Base-by-base conservation (phyloP, 2,113 vertebrate species). In the Heptranchias perlo region DNA sequence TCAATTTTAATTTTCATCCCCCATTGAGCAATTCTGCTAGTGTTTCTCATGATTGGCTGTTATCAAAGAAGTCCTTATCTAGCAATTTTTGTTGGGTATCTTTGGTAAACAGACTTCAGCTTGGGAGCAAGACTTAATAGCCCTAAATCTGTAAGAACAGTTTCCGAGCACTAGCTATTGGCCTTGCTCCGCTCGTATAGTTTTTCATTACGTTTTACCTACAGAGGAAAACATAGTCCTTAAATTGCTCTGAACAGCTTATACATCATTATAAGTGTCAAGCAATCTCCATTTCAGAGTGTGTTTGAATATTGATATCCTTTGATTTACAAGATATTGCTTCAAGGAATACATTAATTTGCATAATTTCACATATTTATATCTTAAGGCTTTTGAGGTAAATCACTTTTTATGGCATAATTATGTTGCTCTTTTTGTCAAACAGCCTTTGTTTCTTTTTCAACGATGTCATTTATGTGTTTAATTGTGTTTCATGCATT, bases 261-360 rank as follows among this genome's bases (percentile, higher is more conserved):
- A 93, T 93, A 58, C 52, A n/a, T 92, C 31, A n/a, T 54, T n/a
- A 92, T 92, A n/a, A 61, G 54, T 61, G 31, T 92, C 31, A 92
- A 14, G 31, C 64, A 93, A 93, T 93, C 58, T 93, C 58, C 89
- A 93, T 93, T 93, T 93, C 89, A 62, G 89, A 62, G 58, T 93
- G 89, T 62, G 89, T 93, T 58, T 93, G 58, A 61, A 93, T 93
- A 64, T 93, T 93, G 89, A 93, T 89, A 89, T 31, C 86, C 49
- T 89, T 89, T 89, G 86, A 91, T 91, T 93, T 93, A 93, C 89
- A 93, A 64, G 89, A 62, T 93, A 93, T 62, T 93, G 58, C 89
- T 93, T 93, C 87, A 91, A 91, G 89, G 58, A 93, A 93, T 64
- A 93, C 58, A 62, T 93, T 61, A 62, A 93, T 93, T 93, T 93